Base-by-base conservation (phyloP, 2,797 vertebrate genomes). In the Sciaenops ocellatus region DNA sequence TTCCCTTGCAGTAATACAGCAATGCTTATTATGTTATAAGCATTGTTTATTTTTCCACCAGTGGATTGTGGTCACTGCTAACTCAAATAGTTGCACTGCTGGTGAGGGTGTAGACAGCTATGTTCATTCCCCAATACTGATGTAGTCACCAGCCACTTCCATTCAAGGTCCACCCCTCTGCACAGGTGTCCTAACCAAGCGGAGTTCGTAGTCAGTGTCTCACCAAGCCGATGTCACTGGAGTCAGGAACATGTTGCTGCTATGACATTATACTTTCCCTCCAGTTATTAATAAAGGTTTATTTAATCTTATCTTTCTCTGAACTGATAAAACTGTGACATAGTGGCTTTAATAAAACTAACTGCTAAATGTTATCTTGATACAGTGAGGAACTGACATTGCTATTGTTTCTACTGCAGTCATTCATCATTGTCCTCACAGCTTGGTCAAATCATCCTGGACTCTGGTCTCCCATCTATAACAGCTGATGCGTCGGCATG, bases 401-500 rank as follows among this genome's bases (percentile, higher is more conserved):
- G 8, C 20, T 3, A 5, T n/a, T 64, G 5, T 73, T 51, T 56
- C 34, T 34, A 38, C 34, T 9, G 34, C 34, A 38, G 59, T 47
- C 52, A 66, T 60, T 78, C 15, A 28, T 67, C 17, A 28, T 61
- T 71, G 51, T 64, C 56, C 1, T 69, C 60, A 22, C 50, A 74
- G n/a, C 24, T 61, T 59, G 52, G 28, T 78, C 42, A 62, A 59
- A 77, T 85, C 47, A 56, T 54, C 62, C 15, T 68, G 70, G 42
- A 15, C n/a, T 51, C 70, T 18, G 61, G n/a, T 50, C 42, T 61
- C 24, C 5, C 61, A 48, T 79, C 12, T 48, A 9, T 50, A 73
- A 72, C 52, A 76, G 16, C 57, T 61, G 78, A 72, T 42, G 50
- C 78, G 82, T 85, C 76, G 70, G 51, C 78, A 68, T 76, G 70